A percentile compares a stretch with the other conserved stretches of the same genome.
These are phyloP conservation scores for Andrena dorsata DNA, from an alignment of 2,888 invertebrate genomes.

Conservation along the genomic window DNA sequence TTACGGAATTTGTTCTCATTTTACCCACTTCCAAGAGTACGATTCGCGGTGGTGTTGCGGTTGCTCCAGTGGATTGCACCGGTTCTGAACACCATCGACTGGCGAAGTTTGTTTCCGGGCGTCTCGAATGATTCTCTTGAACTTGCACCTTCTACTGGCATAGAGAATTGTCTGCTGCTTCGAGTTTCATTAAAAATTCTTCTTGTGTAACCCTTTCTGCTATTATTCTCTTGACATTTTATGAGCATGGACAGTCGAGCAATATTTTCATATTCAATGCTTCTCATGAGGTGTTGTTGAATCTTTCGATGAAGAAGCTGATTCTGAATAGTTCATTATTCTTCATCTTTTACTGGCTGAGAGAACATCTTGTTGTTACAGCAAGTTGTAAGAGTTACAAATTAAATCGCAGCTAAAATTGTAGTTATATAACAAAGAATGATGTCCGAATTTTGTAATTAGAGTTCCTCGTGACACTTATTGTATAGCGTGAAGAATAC, in stretches of 20 bases:
- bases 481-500: too few species aligned
- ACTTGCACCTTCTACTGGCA: slow-evolving; percentile 26
- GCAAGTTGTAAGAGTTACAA: too few species aligned
- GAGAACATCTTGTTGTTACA: too few species aligned
- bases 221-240: background rate
- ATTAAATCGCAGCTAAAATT: too few species aligned
- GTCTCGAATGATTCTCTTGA: slow-evolving; percentile 42
- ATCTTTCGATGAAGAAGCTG: too few species aligned
- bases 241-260: background rate
- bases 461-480: too few species aligned
- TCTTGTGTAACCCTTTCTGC: background rate
- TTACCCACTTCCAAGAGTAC: slow-evolving; percentile 31
- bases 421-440: too few species aligned
- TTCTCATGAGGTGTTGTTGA: background rate
- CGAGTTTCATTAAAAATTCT: background rate
- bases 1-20: slow-evolving; percentile 44
- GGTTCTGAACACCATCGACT: slow-evolving; percentile 38
- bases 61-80: slow-evolving; percentile 24
- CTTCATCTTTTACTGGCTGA: too few species aligned
- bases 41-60: slow-evolving; percentile 51
- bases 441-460: too few species aligned
- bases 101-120: slow-evolving; percentile 51
- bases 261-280: too few species aligned
- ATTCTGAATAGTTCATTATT: too few species aligned
- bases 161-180: slow-evolving; percentile 18